Evolutionary conservation across 2,888 invertebrate genomes (phyloP).

Genomic region (Fragum sueziense): DNA sequence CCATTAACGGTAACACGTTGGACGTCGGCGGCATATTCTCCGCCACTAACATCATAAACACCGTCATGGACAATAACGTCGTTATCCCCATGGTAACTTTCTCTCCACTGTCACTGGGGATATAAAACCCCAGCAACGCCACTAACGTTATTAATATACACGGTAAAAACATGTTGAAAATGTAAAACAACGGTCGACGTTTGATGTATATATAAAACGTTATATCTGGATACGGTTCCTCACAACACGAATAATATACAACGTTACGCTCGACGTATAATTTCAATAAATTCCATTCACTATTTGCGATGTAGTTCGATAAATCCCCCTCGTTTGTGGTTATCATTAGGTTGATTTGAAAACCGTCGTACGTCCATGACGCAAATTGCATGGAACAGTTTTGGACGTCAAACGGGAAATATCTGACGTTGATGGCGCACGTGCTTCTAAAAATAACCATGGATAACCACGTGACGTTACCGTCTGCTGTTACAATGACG

Average conservation of each 20-base stretch:
- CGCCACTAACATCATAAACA: slow-evolving; percentile 85
- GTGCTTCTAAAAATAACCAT: slow-evolving; percentile 85
- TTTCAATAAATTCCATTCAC: slow-evolving; percentile 90
- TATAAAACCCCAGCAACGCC: slow-evolving; percentile 85
- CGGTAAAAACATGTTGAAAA: slow-evolving; percentile 84
- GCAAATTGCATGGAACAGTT: slow-evolving; percentile 84
- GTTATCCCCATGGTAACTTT: slow-evolving; percentile 85
- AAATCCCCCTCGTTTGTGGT: slow-evolving; percentile 90
- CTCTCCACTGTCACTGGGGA: slow-evolving; percentile 85
- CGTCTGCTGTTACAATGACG: slow-evolving; percentile 84
- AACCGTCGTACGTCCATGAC: slow-evolving; percentile 85
- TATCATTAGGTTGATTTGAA: slow-evolving; percentile 77
- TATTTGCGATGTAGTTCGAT: slow-evolving; percentile 95
- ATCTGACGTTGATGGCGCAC: slow-evolving; percentile 84
- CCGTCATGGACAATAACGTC: slow-evolving; percentile 85
- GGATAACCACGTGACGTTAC: slow-evolving; percentile 85
- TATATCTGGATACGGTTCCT: slow-evolving; percentile 84
- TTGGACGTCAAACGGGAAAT: slow-evolving; percentile 85
- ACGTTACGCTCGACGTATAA: slow-evolving; percentile 83
- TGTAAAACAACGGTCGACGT: slow-evolving; percentile 84
- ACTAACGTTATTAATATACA: slow-evolving; percentile 84
- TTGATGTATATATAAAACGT: slow-evolving; percentile 83
- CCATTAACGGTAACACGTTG: slow-evolving; percentile 85
- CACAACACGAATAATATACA: slow-evolving; percentile 84
- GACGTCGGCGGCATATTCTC: slow-evolving; percentile 85